Evolutionary conservation across 2,113 vertebrate species (phyloP), one percentile per base, ranked within the genome.

Genomic region (Synchiropus splendidus): DNA sequence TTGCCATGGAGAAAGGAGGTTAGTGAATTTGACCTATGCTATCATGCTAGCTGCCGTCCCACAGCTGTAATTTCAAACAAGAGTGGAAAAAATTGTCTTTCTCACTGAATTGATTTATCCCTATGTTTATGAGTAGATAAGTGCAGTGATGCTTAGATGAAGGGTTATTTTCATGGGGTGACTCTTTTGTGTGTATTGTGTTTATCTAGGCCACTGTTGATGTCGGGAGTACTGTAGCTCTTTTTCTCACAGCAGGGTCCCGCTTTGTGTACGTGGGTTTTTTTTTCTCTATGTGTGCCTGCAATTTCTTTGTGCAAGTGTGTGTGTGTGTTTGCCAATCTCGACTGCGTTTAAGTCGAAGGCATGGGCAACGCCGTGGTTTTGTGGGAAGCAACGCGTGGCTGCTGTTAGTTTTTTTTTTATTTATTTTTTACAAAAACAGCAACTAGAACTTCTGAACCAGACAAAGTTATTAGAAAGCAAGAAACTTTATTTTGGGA

Each of bases 171-270:
- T 80, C 77, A 77, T 69, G 74, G 67, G 68, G 68, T 69, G 70
- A 78, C 59, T 76, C 78, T 78, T 80, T 82, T 82, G 77, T 82
- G 61, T 61, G 63, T 72, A 79, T 83, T 79, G 80, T 82, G 76
- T 78, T 78, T 83, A 78, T 83, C 78, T 83, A 83, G 80, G 80
- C 80, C 80, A 77, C 72, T 76, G 76, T 78, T 80, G 78, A 80
- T 78, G 78, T 66, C 55, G 58, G 60, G 70, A 73, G 62, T 73
- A 72, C 78, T 76, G 67, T 71, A 70, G 70, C 74, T 80, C 74
- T 79, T 79, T 75, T 77, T 70, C 72, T 68, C 72, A 44, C 75
- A 74, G 75, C 59, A 6, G 70, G 72, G 65, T 44, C 27, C 48
- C 52, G 71, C 68, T 79, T 71, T 78, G 72, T 78, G 59, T 68